These are phyloP conservation scores for Pyrocoelia pectoralis DNA, from an alignment of 2,888 invertebrate species.

Conservation along the genomic window DNA sequence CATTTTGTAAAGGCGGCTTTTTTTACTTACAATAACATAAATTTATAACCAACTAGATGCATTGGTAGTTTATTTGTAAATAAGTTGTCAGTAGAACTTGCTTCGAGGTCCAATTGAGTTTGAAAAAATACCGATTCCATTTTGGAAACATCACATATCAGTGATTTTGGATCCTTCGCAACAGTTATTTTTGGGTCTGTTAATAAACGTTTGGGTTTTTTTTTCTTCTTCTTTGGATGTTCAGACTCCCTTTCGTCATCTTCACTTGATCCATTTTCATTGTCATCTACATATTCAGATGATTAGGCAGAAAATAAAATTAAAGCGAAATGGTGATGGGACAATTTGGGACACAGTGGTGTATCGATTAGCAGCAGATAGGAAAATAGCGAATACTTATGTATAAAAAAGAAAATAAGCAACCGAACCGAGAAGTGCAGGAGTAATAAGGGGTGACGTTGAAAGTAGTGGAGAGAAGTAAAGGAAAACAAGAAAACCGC, in stretches of 20 bases:
- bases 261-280: constrained; percentile 44
- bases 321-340: too few species aligned
- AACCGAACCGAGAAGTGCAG: too few species aligned
- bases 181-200: constrained; percentile 45
- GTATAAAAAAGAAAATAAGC: too few species aligned
- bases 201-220: constrained; percentile 38
- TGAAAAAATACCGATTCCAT: constrained; percentile 49
- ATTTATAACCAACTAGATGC: constrained; percentile 42
- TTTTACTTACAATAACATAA: constrained; percentile 46
- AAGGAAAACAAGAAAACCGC: too few species aligned
- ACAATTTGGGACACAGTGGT: too few species aligned
- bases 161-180: constrained; percentile 42
- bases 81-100: constrained; percentile 49
- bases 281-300: constrained; percentile 36
- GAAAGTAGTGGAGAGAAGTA: too few species aligned
- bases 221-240: constrained; percentile 41
- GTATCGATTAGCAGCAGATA: too few species aligned
- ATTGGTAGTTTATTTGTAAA: constrained; percentile 46
- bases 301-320: neutral
- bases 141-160: constrained; percentile 44
- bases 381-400: too few species aligned
- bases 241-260: constrained; percentile 34
- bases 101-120: constrained; percentile 44
- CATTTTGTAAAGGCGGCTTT: too few species aligned
- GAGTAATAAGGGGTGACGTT: too few species aligned